Base-by-base conservation (phyloP, 2,113 vertebrate genomes). In the Machaerirhynchus nigripectus region DNA sequence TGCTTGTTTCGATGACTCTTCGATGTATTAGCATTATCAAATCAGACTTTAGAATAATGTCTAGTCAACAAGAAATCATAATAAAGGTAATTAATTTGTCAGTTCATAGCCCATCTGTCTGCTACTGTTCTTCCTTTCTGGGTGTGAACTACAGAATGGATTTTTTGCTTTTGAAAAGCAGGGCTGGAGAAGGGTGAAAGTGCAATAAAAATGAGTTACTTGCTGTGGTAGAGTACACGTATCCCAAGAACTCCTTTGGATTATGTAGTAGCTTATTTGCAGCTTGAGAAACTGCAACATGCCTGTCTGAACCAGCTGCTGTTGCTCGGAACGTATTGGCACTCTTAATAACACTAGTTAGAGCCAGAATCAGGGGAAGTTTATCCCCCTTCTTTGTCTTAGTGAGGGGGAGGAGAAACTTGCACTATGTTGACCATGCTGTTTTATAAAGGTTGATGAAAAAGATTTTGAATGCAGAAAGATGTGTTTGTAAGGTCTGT, bases 171-270 rank as follows among this genome's bases (percentile, higher is more conserved):
- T 85, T 37, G n/a, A 49, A 67, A 67, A 50, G 28, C 1, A 4
- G 6, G 9, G 5, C 1, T 49, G 19, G 31, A 68, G 26, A 74
- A 74, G 9, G 9, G 24, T 78, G 30, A 31, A 84, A 42, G 13
- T 55, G 21, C 61, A 67, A 1, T 44, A 21, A 50, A 61, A 60
- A 78, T 2, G 0, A 76, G 19, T 64, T 23, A 57, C 10, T 42
- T 79, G 40, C 18, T 70, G 20, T 56, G 2, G 1, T n/a, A n/a
- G 44, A 56, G 7, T 40, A 16, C 17, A 22, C 0, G 0, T 64
- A 30, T 11, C 33, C n/a, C 12, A 10, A 67, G 33, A 83, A 33
- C n/a, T 63, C 18, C 24, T 44, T n/a, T 55, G 46, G 13, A 30
- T 75, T 70, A 37, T 5, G 4, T 9, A 31, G 11, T 39, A 52